Conservation (phyloP, 2,113 vertebrate species). For the Arenaria interpres region DNA sequence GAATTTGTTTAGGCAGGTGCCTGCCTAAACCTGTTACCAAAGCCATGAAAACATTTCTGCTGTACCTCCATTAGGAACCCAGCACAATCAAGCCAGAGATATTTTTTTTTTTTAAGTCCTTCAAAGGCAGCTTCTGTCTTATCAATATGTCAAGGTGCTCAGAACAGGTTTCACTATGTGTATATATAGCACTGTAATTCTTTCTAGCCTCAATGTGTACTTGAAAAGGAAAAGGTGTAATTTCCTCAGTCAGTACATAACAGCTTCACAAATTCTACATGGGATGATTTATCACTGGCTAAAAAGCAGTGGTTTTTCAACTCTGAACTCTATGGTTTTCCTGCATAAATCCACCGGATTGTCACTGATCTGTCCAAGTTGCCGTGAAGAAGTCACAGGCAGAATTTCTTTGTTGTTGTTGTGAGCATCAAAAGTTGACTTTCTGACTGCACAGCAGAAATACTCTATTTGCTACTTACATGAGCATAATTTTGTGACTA, state of each 20-base stretch:
- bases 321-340: not conserved
- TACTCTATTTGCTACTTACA: constrained; percentile 12
- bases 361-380: not conserved
- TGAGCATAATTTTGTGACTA: constrained; percentile 43
- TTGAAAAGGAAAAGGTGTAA: not conserved
- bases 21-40: not conserved
- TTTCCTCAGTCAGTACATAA: not conserved
- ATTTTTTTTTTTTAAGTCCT: not conserved
- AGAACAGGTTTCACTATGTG: not conserved
- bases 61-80: not conserved
- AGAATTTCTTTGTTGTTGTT: not conserved
- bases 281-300: not conserved
- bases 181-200: not conserved
- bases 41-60: not conserved
- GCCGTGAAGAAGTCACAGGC: not conserved
- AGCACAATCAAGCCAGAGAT: not conserved
- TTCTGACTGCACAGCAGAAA: constrained; percentile 58
- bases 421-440: constrained; percentile 1
- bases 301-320: not conserved
- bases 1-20: not conserved
- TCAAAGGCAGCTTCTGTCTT: not conserved
- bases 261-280: not conserved
- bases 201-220: not conserved
- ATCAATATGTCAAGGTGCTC: not conserved
- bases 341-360: not conserved